Percentiles rank a stretch among this genome's conserved stretches.
Evolutionary conservation across 2,888 invertebrate species (phyloP).

Genomic region (Lymantria dispar): DNA sequence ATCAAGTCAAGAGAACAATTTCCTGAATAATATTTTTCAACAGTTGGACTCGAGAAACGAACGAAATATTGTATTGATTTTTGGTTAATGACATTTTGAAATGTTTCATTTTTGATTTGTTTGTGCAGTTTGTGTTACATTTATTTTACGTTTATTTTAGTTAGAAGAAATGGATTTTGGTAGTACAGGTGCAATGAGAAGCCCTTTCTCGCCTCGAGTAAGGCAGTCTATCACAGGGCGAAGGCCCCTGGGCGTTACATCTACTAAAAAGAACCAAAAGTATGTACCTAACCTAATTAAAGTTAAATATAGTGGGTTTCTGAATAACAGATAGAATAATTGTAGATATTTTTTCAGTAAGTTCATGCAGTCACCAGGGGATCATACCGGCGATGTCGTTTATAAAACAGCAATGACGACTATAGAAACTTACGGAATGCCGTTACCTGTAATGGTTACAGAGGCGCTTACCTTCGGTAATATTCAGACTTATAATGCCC

Average conservation of each 20-base stretch:
- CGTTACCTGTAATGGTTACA: constrained; percentile 93
- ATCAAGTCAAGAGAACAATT: no score
- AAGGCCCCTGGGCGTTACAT: constrained; percentile 55
- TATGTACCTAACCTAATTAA: constrained; percentile 37
- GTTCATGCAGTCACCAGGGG: constrained; percentile 49
- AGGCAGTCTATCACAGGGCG: constrained; percentile 64
- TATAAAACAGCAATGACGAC: constrained; percentile 88
- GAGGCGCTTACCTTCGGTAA: constrained; percentile 91
- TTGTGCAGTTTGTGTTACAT: constrained; percentile 18
- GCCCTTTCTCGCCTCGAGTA: constrained; percentile 73
- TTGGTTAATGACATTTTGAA: constrained; percentile 24
- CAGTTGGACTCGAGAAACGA: not conserved
- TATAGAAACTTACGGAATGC: constrained; percentile 90
- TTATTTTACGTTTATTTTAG: constrained; percentile 20
- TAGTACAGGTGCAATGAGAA: constrained; percentile 65
- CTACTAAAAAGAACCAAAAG: constrained; percentile 65
- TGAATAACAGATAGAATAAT: not conserved
- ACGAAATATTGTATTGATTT: constrained; percentile 11
- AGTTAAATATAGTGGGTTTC: not conserved
- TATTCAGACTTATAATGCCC: not conserved
- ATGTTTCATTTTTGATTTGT: constrained; percentile 20
- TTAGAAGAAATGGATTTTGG: constrained; percentile 56
- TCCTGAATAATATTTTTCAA: no score
- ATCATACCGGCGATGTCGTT: constrained; percentile 85
- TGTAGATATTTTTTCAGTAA: constrained; percentile 40